Conservation (phyloP, 2,797 vertebrate species). For the Anas bernieri region DNA sequence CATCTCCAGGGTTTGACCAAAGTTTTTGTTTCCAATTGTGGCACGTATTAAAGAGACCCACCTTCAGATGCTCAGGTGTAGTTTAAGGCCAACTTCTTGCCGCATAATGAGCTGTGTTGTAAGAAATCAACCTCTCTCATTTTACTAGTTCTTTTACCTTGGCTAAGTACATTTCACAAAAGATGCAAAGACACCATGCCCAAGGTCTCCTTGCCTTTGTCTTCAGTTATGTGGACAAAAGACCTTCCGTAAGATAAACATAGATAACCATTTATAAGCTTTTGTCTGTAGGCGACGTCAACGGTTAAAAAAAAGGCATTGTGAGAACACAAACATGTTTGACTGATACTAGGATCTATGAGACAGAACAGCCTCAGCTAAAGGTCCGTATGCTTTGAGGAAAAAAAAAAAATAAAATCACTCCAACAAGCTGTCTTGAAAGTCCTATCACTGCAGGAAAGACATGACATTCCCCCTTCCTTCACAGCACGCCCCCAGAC, state of each 20-base stretch:
- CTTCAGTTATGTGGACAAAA: neutral
- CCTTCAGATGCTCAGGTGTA: neutral
- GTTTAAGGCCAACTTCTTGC: neutral
- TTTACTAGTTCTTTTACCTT: neutral
- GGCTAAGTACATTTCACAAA: neutral
- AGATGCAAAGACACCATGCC: neutral
- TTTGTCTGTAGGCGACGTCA: neutral
- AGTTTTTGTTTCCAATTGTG: neutral
- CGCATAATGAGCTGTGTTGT: neutral
- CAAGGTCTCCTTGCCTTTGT: conserved; percentile 1
- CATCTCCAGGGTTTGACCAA: neutral
- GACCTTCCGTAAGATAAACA: neutral
- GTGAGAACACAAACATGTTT: neutral
- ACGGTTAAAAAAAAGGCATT: neutral
- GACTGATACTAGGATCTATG: neutral
- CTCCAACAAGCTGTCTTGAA: neutral
- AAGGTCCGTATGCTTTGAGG: neutral
- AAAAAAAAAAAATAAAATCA: neutral
- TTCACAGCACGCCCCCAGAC: neutral
- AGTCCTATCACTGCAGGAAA: neutral
- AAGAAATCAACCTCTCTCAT: neutral
- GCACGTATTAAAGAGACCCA: neutral
- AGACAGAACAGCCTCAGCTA: neutral
- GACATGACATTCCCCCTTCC: neutral
- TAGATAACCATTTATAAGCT: neutral